Evolutionary conservation across 2,888 invertebrate species (phyloP).

Genomic region (Cheilosia vernalis): DNA sequence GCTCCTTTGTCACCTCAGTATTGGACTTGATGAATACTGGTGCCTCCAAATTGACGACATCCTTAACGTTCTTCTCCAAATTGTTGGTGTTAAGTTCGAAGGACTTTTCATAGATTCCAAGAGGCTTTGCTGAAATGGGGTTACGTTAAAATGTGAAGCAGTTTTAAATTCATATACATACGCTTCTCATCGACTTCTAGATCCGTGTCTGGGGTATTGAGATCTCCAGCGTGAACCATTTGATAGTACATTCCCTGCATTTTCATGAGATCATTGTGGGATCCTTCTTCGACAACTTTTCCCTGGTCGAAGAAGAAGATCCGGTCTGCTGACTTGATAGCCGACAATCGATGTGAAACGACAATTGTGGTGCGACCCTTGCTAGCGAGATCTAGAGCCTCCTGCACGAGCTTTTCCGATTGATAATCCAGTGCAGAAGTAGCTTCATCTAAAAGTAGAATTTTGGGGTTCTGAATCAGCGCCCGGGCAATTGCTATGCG

Average conservation of each 20-base stretch:
- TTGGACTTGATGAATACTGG: slow-evolving; percentile 71
- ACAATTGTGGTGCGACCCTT: slow-evolving; percentile 90
- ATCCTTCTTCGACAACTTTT: slow-evolving; percentile 88
- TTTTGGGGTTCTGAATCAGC: slow-evolving; percentile 89
- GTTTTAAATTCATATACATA: slow-evolving; percentile 43
- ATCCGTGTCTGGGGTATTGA: slow-evolving; percentile 77
- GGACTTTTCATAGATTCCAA: slow-evolving; percentile 81
- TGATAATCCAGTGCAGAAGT: slow-evolving; percentile 93
- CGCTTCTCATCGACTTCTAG: slow-evolving; percentile 79
- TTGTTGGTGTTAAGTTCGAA: slow-evolving; percentile 81
- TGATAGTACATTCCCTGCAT: slow-evolving; percentile 88
- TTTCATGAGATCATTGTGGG: slow-evolving; percentile 88
- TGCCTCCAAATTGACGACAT: slow-evolving; percentile 79
- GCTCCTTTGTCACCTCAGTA: slow-evolving; percentile 77
- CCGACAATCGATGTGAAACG: slow-evolving; percentile 89
- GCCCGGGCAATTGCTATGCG: slow-evolving; percentile 94
- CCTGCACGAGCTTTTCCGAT: slow-evolving; percentile 92
- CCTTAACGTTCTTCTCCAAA: slow-evolving; percentile 81
- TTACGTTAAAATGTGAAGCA: background rate
- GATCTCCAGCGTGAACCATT: slow-evolving; percentile 85
- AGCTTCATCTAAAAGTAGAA: slow-evolving; percentile 91
- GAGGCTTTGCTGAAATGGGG: slow-evolving; percentile 78
- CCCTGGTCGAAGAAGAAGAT: slow-evolving; percentile 90
- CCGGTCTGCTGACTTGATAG: slow-evolving; percentile 88
- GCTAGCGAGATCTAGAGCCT: slow-evolving; percentile 90